A percentile compares a stretch with the other conserved stretches of the same genome.
Conservation (phyloP, 1,140 invertebrate genomes). For the Megathymus violae region DNA sequence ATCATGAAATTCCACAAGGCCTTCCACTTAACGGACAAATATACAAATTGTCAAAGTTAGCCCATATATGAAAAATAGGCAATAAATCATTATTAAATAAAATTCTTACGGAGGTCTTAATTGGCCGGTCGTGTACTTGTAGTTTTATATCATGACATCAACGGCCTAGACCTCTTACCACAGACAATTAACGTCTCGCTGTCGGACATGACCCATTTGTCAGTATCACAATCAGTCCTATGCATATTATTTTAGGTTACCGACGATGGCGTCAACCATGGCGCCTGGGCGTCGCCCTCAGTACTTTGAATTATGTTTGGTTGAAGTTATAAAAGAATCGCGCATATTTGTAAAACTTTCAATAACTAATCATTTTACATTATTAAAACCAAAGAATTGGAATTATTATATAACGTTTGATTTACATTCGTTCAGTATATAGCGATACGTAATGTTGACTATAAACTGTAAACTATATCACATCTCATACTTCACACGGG, state of each 20-base stretch:
- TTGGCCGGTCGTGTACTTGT: slow-evolving; percentile 15
- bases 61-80: background rate
- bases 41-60: background rate
- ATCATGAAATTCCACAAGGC: too few species aligned
- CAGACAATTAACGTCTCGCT: slow-evolving; percentile 37
- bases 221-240: slow-evolving; percentile 42
- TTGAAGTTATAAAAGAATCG: slow-evolving; percentile 8
- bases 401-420: too few species aligned
- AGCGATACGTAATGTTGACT: too few species aligned
- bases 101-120: slow-evolving; percentile 23
- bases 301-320: slow-evolving; percentile 34
- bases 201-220: slow-evolving; percentile 50
- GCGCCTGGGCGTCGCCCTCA: slow-evolving; percentile 50
- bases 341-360: background rate
- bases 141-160: slow-evolving; percentile 29
- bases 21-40: background rate
- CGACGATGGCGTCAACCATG: slow-evolving; percentile 60
- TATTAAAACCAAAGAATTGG: too few species aligned
- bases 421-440: too few species aligned
- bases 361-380: too few species aligned
- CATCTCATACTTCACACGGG: too few species aligned
- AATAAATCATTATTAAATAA: slow-evolving; percentile 13
- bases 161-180: slow-evolving; percentile 41
- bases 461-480: too few species aligned
- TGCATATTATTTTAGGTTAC: slow-evolving; percentile 45